These are phyloP conservation scores for Acrocera orbiculus DNA, from an alignment of 2,888 invertebrate genomes.

Conservation along the genomic window DNA sequence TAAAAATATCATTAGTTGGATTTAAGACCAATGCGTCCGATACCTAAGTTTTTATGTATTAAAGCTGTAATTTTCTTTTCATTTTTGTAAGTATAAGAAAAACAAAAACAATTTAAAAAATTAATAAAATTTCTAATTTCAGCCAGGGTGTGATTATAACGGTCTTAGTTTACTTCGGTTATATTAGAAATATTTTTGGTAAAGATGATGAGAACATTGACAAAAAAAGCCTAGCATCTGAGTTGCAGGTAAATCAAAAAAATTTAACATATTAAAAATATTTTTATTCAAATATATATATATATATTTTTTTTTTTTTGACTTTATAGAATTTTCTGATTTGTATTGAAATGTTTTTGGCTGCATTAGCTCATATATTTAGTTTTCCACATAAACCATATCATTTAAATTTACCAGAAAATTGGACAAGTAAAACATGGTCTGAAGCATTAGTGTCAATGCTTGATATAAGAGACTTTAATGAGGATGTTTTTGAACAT, in stretches of 20 bases:
- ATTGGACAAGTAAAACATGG: constrained; percentile 34
- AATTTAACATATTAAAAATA: too few relatives aligned
- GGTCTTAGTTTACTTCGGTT: constrained; percentile 63
- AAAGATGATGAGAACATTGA: constrained; percentile 45
- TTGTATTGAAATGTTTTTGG: constrained; percentile 95
- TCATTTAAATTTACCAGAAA: constrained; percentile 39
- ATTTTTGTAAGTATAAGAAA: constrained; percentile 66
- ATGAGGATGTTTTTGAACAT: constrained; percentile 82
- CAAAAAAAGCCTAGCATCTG: constrained; percentile 58
- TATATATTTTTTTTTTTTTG: too few relatives aligned
- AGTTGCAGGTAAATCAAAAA: constrained; percentile 66
- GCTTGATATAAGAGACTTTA: constrained; percentile 95
- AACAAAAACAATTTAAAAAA: background rate
- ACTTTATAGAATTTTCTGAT: constrained; percentile 63
- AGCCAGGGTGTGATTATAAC: constrained; percentile 88
- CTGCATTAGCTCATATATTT: constrained; percentile 88
- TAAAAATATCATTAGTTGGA: constrained; percentile 34
- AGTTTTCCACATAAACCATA: constrained; percentile 89
- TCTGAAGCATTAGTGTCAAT: constrained; percentile 74
- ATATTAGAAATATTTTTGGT: constrained; percentile 60
- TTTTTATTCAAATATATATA: too few relatives aligned
- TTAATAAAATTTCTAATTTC: constrained; percentile 18
- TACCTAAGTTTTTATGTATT: constrained; percentile 90
- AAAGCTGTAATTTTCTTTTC: constrained; percentile 96
- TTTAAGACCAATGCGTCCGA: constrained; percentile 78